phyloP scores from a whole-genome alignment of 2,797 vertebrate species.

The Atherinosoma microstoma region DNA sequence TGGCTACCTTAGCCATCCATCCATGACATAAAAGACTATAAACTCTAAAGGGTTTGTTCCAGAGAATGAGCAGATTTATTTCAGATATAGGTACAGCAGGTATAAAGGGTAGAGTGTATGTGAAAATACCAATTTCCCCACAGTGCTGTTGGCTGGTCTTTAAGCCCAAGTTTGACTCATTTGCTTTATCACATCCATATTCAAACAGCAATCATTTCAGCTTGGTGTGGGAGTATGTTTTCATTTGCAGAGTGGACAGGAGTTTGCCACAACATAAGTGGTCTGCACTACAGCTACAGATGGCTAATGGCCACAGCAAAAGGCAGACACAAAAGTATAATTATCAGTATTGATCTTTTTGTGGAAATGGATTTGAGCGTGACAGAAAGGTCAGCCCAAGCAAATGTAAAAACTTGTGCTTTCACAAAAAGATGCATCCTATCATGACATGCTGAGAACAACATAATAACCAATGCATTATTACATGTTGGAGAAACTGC shows the following conservation, averaged over 20 bases:
- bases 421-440: constrained; percentile 29
- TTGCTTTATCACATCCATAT: constrained; percentile 69
- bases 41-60: constrained; percentile 77
- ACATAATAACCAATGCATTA: constrained; percentile 25
- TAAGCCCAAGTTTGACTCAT: constrained; percentile 66
- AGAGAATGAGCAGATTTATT: constrained; percentile 78
- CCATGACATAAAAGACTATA: constrained; percentile 74
- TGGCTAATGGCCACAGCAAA: constrained; percentile 61
- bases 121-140: constrained; percentile 68
- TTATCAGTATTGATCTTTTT: constrained; percentile 58
- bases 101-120: constrained; percentile 59
- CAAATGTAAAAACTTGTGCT: constrained; percentile 43
- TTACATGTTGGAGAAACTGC: constrained; percentile 23
- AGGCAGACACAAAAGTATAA: constrained; percentile 58
- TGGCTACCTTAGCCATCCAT: constrained; percentile 66
- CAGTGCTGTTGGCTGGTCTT: constrained; percentile 50
- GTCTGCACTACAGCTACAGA: constrained; percentile 49
- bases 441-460: constrained; percentile 29
- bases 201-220: constrained; percentile 58
- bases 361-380: constrained; percentile 51
- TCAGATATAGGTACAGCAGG: constrained; percentile 62
- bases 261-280: constrained; percentile 46
- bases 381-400: constrained; percentile 49
- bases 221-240: constrained; percentile 52
- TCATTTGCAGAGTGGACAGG: constrained; percentile 50